A percentile compares a stretch with the other conserved stretches of the same genome.
Conservation (phyloP, 2,113 vertebrate genomes). For the Eurypyga helias region DNA sequence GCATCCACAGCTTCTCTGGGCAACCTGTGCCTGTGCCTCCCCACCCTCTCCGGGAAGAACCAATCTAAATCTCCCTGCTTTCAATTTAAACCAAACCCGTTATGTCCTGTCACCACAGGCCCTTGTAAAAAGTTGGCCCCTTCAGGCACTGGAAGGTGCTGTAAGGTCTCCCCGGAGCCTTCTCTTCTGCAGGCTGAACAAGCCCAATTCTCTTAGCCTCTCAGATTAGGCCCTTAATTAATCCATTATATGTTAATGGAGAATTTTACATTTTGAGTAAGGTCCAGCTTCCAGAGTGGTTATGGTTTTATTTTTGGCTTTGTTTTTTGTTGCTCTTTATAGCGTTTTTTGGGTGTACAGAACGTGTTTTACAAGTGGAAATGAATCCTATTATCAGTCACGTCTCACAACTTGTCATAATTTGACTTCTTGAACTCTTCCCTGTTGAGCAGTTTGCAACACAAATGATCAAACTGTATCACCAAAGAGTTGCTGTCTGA, state of each 20-base stretch:
- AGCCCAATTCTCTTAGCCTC: too few relatives aligned
- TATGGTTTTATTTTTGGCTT: neutral
- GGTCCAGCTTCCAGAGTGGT: neutral
- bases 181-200: too few relatives aligned
- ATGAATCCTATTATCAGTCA: neutral
- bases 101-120: too few relatives aligned
- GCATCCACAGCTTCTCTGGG: too few relatives aligned
- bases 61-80: too few relatives aligned
- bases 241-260: neutral
- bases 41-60: too few relatives aligned
- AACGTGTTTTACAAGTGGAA: neutral
- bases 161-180: too few relatives aligned
- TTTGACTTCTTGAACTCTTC: neutral
- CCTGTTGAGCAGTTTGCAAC: neutral
- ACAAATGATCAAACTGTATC: neutral
- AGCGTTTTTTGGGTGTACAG: neutral
- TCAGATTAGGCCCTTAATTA: neutral
- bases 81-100: too few relatives aligned
- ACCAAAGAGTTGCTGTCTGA: neutral
- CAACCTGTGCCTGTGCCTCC: too few relatives aligned
- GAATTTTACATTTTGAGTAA: neutral
- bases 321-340: neutral
- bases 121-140: too few relatives aligned
- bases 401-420: neutral
- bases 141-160: too few relatives aligned